Base-by-base conservation (phyloP, 2,113 vertebrate species). In the Eleginops maclovinus region DNA sequence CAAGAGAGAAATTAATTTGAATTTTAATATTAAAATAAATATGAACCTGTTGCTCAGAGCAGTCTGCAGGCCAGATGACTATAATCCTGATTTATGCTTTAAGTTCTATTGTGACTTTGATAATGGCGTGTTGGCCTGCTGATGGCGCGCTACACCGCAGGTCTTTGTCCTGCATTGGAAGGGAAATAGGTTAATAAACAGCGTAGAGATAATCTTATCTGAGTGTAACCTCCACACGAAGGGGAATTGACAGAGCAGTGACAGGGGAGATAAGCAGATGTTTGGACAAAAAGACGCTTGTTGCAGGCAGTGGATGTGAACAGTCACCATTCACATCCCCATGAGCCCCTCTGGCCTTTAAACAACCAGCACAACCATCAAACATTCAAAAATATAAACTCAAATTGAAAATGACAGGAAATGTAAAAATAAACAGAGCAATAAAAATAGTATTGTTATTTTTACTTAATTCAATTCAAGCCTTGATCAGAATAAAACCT, bases 181-280 rank as follows among this genome's bases (percentile, higher is more conserved):
- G 43, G 59, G 77, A 75, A 67, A 81, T 9, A 26, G 72, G 77
- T 84, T 87, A 67, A 89, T 86, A 85, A 88, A 87, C 75, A 78
- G 79, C 22, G 41, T 28, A 47, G n/a, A 76, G 85, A 89, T 89
- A 83, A 89, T 87, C 76, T 88, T 86, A 88, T 91, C 81, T 64
- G 67, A 63, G 70, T 31, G 83, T 60, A 70, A 77, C 65, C 75
- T 80, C 56, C 69, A 61, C 82, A 80, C 81, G 54, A 66, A 82
- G 69, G 77, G 70, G 55, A 71, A 69, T 49, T 79, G 79, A 83
- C 72, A 49, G 74, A 75, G 70, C 76, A 77, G 76, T 9, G 72
- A 64, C 66, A 17, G 65, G 19, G 54, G 24, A 82, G 80, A 90
- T 79, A 77, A 81, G 75, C 82, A 85, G 69, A 82, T 82, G 84